Conservation (phyloP, 2,888 invertebrate species). For the Caenorhabditis sp. region DNA sequence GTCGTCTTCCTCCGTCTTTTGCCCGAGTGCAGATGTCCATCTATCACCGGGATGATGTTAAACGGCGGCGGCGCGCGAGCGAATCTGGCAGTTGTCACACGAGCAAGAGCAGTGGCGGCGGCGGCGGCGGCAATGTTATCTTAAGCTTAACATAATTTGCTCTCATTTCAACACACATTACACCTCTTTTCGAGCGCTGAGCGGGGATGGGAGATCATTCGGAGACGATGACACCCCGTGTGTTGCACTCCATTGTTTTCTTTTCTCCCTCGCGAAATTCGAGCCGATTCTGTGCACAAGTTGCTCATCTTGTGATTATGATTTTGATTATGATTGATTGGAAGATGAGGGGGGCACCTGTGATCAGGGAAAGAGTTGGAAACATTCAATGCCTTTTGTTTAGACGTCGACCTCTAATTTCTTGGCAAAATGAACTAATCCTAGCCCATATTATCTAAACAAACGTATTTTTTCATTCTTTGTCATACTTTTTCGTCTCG, state of each 20-base stretch:
- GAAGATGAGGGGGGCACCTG: too few relatives aligned
- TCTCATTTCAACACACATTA: constrained; percentile 56
- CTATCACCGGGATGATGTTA: constrained; percentile 36
- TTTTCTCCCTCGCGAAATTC: constrained; percentile 23
- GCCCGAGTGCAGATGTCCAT: constrained; percentile 5
- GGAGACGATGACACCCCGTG: background rate
- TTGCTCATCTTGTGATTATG: constrained; percentile 13
- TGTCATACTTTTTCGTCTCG: too few relatives aligned
- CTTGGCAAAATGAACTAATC: too few relatives aligned
- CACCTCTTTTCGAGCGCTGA: constrained; percentile 20
- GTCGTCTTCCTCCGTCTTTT: too few relatives aligned
- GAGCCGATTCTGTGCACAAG: constrained; percentile 44
- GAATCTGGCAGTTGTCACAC: constrained; percentile 41
- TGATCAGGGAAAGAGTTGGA: too few relatives aligned
- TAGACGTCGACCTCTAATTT: too few relatives aligned
- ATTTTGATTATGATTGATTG: constrained; percentile 25
- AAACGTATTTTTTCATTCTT: too few relatives aligned
- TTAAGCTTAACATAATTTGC: constrained; percentile 61
- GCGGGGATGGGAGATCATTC: background rate
- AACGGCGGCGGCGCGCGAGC: constrained; percentile 1
- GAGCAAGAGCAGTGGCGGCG: constrained; percentile 3
- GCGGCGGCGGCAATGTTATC: constrained; percentile 62
- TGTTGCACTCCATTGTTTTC: constrained; percentile 32
- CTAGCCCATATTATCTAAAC: too few relatives aligned
- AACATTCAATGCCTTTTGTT: too few relatives aligned